phyloP scores from a whole-genome alignment of 2,797 vertebrate genomes.

The Rhincodon typus region DNA sequence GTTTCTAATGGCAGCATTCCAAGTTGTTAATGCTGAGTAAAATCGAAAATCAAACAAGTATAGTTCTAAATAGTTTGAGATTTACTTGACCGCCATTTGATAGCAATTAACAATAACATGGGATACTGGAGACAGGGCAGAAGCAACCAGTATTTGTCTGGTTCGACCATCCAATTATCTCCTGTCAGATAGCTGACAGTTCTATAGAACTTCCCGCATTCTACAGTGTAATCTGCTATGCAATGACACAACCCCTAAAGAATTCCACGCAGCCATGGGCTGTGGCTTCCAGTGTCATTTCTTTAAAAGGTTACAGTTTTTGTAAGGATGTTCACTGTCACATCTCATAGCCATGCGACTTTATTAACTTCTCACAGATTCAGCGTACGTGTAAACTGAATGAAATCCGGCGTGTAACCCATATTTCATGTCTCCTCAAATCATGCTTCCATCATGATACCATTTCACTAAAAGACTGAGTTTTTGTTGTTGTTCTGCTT shows the following conservation, averaged over 20 bases:
- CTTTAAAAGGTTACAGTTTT: constrained; percentile 27
- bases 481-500: not conserved
- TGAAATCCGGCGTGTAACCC: not conserved
- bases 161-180: not conserved
- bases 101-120: not conserved
- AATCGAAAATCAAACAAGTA: not conserved
- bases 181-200: not conserved
- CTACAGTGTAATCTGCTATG: not conserved
- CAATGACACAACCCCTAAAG: not conserved
- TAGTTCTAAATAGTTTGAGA: not conserved
- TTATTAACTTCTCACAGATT: not conserved
- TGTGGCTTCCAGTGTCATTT: constrained; percentile 3
- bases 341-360: not conserved
- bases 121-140: not conserved
- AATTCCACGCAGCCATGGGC: constrained; percentile 1
- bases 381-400: not conserved
- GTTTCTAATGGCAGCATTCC: not conserved
- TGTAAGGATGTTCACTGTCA: constrained; percentile 11
- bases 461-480: not conserved
- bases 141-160: not conserved
- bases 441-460: not conserved
- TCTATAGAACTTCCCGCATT: not conserved
- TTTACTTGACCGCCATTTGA: not conserved
- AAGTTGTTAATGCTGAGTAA: not conserved
- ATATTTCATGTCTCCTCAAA: not conserved